These are phyloP conservation scores for Dromaius novaehollandiae DNA, from an alignment of 2,113 vertebrate species.

Conservation along the genomic window DNA sequence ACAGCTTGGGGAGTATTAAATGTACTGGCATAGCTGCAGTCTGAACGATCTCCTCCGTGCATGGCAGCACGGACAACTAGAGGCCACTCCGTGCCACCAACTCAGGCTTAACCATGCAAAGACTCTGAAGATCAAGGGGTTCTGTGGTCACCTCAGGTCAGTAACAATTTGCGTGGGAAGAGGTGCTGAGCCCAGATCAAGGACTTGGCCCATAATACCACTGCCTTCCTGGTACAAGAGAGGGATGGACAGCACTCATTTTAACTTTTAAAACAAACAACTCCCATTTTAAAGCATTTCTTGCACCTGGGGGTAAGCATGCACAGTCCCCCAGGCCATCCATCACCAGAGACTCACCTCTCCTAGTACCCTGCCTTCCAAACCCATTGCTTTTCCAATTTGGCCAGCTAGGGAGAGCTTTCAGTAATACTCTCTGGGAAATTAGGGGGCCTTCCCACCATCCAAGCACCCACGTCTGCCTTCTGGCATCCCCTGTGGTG, in stretches of 20 bases:
- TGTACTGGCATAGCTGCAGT: too few species aligned
- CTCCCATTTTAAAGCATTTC: background rate
- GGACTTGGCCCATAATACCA: background rate
- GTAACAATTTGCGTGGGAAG: background rate
- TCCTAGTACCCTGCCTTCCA: background rate
- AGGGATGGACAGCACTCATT: background rate
- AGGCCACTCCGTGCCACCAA: background rate
- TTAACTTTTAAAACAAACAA: background rate
- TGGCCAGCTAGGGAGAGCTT: background rate
- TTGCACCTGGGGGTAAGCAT: accelerated
- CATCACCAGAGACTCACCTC: background rate
- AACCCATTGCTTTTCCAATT: background rate
- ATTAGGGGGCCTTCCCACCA: background rate
- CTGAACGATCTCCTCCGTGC: accelerated
- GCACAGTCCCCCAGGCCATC: accelerated
- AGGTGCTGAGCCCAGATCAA: background rate
- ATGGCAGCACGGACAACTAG: accelerated
- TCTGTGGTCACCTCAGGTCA: accelerated
- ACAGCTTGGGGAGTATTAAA: background rate
- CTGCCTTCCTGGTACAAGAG: background rate
- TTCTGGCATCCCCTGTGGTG: background rate
- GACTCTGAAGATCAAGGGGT: background rate
- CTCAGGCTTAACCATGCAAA: background rate
- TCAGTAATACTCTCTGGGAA: background rate
- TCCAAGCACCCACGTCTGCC: background rate